Evolutionary conservation across 2,113 vertebrate genomes (phyloP).

Genomic region (Muntiacus reevesi): DNA sequence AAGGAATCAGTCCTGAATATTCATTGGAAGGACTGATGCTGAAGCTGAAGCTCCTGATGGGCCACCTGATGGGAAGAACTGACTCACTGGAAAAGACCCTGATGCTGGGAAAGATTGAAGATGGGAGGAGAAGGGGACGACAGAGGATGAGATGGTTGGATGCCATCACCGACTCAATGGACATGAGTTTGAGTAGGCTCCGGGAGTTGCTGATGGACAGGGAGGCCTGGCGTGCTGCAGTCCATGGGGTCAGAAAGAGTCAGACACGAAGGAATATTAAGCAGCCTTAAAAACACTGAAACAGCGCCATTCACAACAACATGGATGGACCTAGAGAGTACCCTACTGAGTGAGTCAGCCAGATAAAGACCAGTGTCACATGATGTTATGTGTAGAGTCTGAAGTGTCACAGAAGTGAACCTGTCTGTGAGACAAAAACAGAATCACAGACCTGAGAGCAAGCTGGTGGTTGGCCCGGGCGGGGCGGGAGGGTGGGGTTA

Average conservation of each 20-base stretch:
- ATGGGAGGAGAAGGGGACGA: neutral
- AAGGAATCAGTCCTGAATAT: neutral
- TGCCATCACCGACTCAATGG: neutral
- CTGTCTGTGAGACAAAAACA: neutral
- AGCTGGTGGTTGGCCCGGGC: neutral
- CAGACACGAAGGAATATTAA: neutral
- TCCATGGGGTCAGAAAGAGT: neutral
- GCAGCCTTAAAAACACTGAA: neutral
- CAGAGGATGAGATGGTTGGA: neutral
- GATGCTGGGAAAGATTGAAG: neutral
- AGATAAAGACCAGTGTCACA: fast-evolving
- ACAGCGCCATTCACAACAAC: neutral
- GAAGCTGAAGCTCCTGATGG: neutral
- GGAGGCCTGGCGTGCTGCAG: neutral
- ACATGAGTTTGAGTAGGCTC: neutral
- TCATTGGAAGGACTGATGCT: neutral
- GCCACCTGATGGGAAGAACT: neutral
- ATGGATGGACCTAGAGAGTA: neutral
- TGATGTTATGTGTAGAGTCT: too few relatives aligned
- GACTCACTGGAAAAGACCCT: neutral
- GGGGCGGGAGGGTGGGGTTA: neutral
- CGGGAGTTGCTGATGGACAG: neutral
- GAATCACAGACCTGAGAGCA: neutral
- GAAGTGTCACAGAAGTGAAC: fast-evolving
- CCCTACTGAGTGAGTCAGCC: neutral